Evolutionary conservation across 2,888 invertebrate species (phyloP), one percentile per base, ranked within the genome.

Genomic region (Parnassius apollo): DNA sequence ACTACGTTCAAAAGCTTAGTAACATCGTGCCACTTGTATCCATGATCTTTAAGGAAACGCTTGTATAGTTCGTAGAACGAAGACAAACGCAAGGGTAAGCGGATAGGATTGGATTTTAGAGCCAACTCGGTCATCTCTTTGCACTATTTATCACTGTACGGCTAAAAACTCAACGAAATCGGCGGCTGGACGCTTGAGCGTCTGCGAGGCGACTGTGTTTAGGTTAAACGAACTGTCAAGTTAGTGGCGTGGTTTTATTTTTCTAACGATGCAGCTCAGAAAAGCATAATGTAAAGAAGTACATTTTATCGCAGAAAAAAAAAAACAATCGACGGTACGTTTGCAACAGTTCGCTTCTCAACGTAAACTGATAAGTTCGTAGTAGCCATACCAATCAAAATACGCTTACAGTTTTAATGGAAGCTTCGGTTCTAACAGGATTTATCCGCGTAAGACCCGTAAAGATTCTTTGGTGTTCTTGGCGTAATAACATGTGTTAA

Each of bases 1-100:
- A 91, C 76, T 52, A 88, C 83, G 61, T 83, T 81, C 68, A 92
- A 79, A 56, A 91, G 77, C 82, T 91, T 91, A 57, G 89, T 77
- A 68, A 92, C 77, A 77, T 91, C 91, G 72, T 89, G 90, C 92
- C 91, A 92, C 74, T 86, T 88, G 81, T 88, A 91, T 66, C 88
- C 84, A 77, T 90, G 88, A 68, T 90, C 90, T 81, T 91, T 89
- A 68, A 91, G 85, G 78, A 91, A 86, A 71, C 85, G 81, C 73
- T 85, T 90, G 78, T 91, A 92, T 52, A 91, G 78, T 67, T 88
- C 88, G 71, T 85, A 89, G 74, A 91, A 89, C 66, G 90, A 90
- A 64, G 80, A 74, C 62, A 90, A 74, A 63, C 83, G 82, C 48
- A 88, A 77, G 46, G 88, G 85, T 65, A 83, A 66, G 65, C 81